phyloP scores from a whole-genome alignment of 1,140 invertebrate species.

The Magallana gigas region DNA sequence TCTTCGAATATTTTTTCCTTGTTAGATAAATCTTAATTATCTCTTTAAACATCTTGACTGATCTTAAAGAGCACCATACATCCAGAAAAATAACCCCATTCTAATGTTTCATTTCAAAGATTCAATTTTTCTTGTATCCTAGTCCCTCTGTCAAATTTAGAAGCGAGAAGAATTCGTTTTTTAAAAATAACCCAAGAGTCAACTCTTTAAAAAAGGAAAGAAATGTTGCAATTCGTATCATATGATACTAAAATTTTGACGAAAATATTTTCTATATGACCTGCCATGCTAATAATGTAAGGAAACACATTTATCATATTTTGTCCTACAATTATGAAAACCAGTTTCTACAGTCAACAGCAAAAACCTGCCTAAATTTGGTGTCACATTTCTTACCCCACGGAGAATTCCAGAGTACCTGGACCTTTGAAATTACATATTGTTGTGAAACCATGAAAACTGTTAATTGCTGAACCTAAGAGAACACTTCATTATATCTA shows the following conservation, averaged over 20 bases:
- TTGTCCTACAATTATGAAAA: no score
- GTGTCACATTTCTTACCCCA: no score
- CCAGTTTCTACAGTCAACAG: no score
- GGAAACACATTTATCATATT: no score
- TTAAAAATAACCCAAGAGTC: no score
- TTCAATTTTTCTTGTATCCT: slow-evolving; percentile 8
- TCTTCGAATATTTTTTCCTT: slow-evolving; percentile 20
- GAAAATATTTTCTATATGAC: no score
- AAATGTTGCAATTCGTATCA: no score
- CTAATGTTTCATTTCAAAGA: slow-evolving; percentile 8
- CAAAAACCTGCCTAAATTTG: no score
- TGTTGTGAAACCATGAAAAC: neutral
- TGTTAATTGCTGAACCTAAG: neutral
- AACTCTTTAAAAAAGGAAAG: no score
- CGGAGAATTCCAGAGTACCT: no score
- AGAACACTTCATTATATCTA: neutral
- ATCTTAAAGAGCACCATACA: neutral
- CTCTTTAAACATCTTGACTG: neutral
- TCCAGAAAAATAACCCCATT: neutral
- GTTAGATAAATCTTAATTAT: slow-evolving; percentile 30
- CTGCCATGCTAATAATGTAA: no score
- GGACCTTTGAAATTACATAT: neutral
- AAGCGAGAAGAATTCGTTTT: neutral
- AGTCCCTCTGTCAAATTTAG: neutral
- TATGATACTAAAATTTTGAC: no score